These are phyloP conservation scores for Sebastes oblongus DNA, from an alignment of 2,797 vertebrate species.

Conservation along the genomic window DNA sequence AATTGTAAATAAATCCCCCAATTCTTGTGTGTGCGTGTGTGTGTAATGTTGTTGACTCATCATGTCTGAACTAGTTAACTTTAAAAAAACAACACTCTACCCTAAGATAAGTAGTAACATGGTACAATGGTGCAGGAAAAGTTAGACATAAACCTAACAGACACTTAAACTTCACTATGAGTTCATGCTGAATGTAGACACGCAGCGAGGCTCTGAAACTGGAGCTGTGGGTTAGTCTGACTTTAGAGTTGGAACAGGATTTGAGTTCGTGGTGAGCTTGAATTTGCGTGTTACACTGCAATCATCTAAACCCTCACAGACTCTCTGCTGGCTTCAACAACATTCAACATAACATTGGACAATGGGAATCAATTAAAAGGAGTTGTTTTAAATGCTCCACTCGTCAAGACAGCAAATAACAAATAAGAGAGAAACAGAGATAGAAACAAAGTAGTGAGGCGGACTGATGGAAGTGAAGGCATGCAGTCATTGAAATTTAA, in stretches of 20 bases:
- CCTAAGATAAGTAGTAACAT: background rate
- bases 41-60: background rate
- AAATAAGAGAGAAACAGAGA: slow-evolving; percentile 16
- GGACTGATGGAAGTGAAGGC: slow-evolving; percentile 22
- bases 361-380: slow-evolving; percentile 58
- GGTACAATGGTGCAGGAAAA: background rate
- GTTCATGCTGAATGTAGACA: slow-evolving; percentile 10
- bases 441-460: background rate
- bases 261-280: slow-evolving; percentile 42
- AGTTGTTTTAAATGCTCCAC: slow-evolving; percentile 42
- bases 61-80: background rate
- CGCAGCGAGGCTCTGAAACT: slow-evolving; percentile 9
- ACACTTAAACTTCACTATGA: background rate
- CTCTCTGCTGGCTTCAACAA: slow-evolving; percentile 39
- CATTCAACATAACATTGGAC: slow-evolving; percentile 42
- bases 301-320: slow-evolving; percentile 60
- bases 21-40: background rate
- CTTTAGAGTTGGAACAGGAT: slow-evolving; percentile 41
- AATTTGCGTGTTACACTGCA: slow-evolving; percentile 64
- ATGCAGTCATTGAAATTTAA: slow-evolving; percentile 59
- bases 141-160: background rate
- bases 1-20: background rate
- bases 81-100: background rate
- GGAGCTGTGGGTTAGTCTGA: slow-evolving; percentile 31
- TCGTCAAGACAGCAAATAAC: slow-evolving; percentile 60